A percentile compares a stretch with the other conserved stretches of the same genome.
phyloP scores from a whole-genome alignment of 2,797 vertebrate genomes.

The Tolypeutes matacus region DNA sequence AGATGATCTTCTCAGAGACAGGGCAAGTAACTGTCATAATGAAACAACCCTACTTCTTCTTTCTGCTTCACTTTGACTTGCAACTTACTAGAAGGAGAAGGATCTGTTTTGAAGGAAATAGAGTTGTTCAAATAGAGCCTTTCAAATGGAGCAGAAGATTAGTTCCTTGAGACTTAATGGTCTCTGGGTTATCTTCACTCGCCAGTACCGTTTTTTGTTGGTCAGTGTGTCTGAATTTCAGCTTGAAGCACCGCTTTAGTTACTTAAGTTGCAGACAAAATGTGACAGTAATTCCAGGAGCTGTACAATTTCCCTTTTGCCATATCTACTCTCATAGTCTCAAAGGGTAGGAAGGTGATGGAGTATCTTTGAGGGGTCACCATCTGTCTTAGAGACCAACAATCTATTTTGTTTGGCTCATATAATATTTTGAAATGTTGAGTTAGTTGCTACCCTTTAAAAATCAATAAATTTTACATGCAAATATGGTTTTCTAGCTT shows the following conservation, averaged over 20 bases:
- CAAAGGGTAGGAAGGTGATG: background rate
- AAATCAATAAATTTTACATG: background rate
- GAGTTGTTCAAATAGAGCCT: conserved; percentile 44
- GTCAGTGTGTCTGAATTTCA: background rate
- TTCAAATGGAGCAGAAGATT: background rate
- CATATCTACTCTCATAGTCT: background rate
- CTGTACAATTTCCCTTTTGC: background rate
- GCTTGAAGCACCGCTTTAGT: background rate
- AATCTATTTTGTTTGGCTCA: background rate
- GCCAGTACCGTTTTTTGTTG: background rate
- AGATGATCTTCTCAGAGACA: background rate
- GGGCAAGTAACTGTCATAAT: background rate
- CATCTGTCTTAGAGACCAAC: background rate
- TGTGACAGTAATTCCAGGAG: background rate
- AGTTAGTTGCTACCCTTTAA: background rate
- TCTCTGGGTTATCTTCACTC: background rate
- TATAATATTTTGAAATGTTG: background rate
- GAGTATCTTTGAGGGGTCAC: background rate
- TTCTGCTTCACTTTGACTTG: background rate
- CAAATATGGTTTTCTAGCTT: background rate
- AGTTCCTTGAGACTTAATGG: background rate
- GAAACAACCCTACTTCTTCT: conserved; percentile 14
- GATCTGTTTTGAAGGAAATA: background rate
- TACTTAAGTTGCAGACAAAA: background rate
- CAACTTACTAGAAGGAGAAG: background rate